Base-by-base conservation (phyloP, 2,888 invertebrate genomes). In the Tethea ocularis region DNA sequence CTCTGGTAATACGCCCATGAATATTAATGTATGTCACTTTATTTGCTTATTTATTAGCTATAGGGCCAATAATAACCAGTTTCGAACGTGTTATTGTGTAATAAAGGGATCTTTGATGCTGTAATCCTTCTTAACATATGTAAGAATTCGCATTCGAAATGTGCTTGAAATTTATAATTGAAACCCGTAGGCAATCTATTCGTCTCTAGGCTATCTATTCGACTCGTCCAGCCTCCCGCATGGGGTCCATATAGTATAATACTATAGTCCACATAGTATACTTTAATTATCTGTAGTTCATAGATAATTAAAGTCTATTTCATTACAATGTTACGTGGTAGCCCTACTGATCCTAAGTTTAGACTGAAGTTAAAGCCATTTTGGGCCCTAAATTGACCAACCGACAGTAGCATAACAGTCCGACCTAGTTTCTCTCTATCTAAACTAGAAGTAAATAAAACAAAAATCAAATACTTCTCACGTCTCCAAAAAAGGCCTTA, bases 21-120 rank as follows among this genome's bases (percentile, higher is more conserved):
- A 89, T 89, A 89, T 89, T 88, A 86, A 89, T 88, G 84, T 69
- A 65, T 59, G 77, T 80, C 87, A 88, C 83, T 88, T 86, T 89
- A 88, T 88, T 88, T 87, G 88, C 82, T 81, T 86, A 84, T 84
- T 84, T 86, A 86, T 88, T 86, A 88, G 81, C 84, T 80, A 71
- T 72, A 69, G 69, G 73, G 73, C 75, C 78, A 79, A 87, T 87
- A 84, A 82, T 82, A 83, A 81, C 80, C 46, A 20, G 46, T 46
- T 46, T 46, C 17, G 46, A 74, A 62, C 68, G 67, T 52, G 61
- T 64, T 62, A 67, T 69, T 67, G 69, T 64, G 70, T 68, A 61
- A 67, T 72, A 57, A 63, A 66, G 64, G 61, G 67, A 69, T 65
- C 54, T 59, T 63, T 64, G 61, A 71, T 65, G 60, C 63, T 70